Conservation (phyloP, 1,140 invertebrate genomes). For the Tetramorium alpestre region DNA sequence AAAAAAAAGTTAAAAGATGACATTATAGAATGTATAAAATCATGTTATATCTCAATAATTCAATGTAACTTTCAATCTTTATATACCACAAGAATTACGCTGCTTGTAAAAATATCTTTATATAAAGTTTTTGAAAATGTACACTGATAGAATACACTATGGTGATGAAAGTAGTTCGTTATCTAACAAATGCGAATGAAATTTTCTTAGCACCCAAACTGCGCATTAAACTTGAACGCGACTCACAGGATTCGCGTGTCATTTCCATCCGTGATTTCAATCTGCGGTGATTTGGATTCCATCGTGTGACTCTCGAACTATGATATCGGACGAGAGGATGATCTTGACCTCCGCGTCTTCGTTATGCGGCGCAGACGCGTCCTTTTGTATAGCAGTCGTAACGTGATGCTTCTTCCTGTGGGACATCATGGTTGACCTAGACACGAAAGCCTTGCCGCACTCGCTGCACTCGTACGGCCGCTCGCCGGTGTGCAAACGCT, state of each 20-base stretch:
- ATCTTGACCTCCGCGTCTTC: slow-evolving; percentile 59
- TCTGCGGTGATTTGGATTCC: slow-evolving; percentile 69
- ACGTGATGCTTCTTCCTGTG: slow-evolving; percentile 87
- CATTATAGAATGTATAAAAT: slow-evolving; percentile 4
- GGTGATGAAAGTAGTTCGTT: slow-evolving; percentile 62
- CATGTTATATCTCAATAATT: slow-evolving; percentile 3
- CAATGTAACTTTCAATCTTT: slow-evolving; percentile 24
- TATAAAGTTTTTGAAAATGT: slow-evolving; percentile 64
- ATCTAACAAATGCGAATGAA: slow-evolving; percentile 61
- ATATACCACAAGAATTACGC: slow-evolving; percentile 22
- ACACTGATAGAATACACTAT: slow-evolving; percentile 65
- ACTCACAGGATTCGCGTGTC: not conserved
- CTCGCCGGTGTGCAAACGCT: slow-evolving; percentile 91
- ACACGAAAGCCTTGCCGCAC: slow-evolving; percentile 88
- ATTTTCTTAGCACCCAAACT: slow-evolving; percentile 28
- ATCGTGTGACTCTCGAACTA: slow-evolving; percentile 64
- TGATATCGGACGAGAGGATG: slow-evolving; percentile 61
- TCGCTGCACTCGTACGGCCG: slow-evolving; percentile 92
- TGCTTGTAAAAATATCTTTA: slow-evolving; percentile 73
- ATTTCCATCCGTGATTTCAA: slow-evolving; percentile 53
- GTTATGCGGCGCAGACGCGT: slow-evolving; percentile 74
- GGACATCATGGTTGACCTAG: slow-evolving; percentile 87
- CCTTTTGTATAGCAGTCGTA: slow-evolving; percentile 67
- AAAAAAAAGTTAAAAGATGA: not conserved
- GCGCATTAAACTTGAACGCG: not conserved